Evolutionary conservation across 2,888 invertebrate genomes (phyloP).

Genomic region (Brenthis daphne): DNA sequence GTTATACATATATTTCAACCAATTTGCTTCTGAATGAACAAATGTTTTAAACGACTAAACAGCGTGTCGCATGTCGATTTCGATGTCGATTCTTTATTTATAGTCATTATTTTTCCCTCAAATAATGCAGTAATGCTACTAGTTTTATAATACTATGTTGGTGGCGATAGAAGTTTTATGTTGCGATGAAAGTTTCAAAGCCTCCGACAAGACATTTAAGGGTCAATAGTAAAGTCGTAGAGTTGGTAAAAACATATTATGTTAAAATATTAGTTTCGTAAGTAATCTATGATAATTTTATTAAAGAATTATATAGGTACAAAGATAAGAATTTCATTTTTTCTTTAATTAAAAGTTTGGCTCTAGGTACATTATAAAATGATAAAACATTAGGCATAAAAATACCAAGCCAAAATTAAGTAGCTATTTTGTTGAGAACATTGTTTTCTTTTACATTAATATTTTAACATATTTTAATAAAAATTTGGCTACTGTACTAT

Average conservation of each 20-base stretch:
- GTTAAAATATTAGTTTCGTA: too few species aligned
- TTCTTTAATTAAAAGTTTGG: too few species aligned
- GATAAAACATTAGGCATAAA: too few species aligned
- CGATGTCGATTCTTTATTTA: neutral
- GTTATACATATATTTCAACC: too few species aligned
- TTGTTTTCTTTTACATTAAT: neutral
- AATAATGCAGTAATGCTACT: neutral
- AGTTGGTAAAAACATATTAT: neutral
- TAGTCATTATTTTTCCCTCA: neutral
- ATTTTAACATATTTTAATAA: slow-evolving; percentile 4
- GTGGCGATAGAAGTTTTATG: neutral
- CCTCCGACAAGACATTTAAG: neutral
- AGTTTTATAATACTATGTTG: neutral
- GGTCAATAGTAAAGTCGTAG: neutral
- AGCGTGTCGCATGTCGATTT: neutral
- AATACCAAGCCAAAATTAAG: too few species aligned
- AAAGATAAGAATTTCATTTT: too few species aligned
- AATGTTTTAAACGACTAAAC: neutral
- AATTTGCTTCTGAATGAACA: neutral
- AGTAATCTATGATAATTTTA: too few species aligned
- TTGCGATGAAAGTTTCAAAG: neutral
- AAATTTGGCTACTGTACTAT: slow-evolving; percentile 1
- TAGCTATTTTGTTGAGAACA: too few species aligned
- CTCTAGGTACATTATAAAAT: too few species aligned
- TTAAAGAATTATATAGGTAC: too few species aligned